phyloP scores from a whole-genome alignment of 2,113 vertebrate species.

The Nothobranchius kuhntae region DNA sequence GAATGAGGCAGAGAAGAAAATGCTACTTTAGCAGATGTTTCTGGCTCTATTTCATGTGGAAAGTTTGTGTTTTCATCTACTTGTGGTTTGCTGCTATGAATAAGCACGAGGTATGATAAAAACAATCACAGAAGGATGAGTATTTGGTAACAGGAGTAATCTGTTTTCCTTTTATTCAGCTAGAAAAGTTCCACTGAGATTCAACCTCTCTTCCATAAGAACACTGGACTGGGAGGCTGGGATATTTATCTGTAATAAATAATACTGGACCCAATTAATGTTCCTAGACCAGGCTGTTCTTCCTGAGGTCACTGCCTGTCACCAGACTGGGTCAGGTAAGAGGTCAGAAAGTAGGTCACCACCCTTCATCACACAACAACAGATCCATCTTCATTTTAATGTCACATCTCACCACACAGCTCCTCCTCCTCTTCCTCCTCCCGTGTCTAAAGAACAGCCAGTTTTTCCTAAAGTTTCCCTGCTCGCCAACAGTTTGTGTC shows the following conservation, averaged over 20 bases:
- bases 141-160: background rate
- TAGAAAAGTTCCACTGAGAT: too few relatives aligned
- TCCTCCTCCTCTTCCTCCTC: constrained; percentile 21
- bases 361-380: constrained; percentile 49
- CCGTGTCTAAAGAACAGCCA: constrained; percentile 5
- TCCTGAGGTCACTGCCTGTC: constrained; percentile 3
- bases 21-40: background rate
- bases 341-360: constrained; percentile 43
- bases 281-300: constrained; percentile 12
- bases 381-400: constrained; percentile 43
- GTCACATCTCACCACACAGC: constrained; percentile 27
- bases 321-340: constrained; percentile 46
- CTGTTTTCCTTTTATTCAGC: too few relatives aligned
- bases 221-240: too few relatives aligned
- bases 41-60: background rate
- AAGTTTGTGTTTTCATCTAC: background rate
- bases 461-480: constrained; percentile 31
- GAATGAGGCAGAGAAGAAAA: too few relatives aligned
- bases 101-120: background rate
- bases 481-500: background rate
- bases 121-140: background rate
- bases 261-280: background rate
- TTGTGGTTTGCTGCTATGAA: background rate
- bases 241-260: background rate
- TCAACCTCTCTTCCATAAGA: too few relatives aligned